These are phyloP conservation scores for Narcine bancroftii DNA, from an alignment of 2,113 vertebrate genomes.

Conservation along the genomic window DNA sequence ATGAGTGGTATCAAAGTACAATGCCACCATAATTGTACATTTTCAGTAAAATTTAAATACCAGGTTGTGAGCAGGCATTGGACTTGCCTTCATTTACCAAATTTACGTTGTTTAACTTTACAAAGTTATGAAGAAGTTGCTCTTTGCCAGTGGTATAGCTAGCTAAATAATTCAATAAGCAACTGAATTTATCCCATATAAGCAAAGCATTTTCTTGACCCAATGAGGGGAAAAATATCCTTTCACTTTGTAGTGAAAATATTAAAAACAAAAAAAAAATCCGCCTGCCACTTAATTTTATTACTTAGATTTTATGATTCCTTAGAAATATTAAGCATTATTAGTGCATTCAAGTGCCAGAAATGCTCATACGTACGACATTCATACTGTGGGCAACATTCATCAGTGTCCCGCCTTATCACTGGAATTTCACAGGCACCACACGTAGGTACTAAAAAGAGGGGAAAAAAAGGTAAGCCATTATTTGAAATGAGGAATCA, in stretches of 20 bases:
- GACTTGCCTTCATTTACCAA: not conserved
- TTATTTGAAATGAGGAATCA: not conserved
- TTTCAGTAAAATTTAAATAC: not conserved
- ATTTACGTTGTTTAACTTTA: not conserved
- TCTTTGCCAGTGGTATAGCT: not conserved
- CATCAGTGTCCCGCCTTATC: constrained; percentile 54
- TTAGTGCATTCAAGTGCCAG: constrained; percentile 34
- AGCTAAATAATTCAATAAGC: not conserved
- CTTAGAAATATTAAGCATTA: not conserved
- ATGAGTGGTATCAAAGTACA: not conserved
- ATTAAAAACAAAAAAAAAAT: too few species aligned
- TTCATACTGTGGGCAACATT: constrained; percentile 78
- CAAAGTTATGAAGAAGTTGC: not conserved
- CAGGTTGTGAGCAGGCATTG: not conserved
- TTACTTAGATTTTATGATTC: not conserved
- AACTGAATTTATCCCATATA: not conserved
- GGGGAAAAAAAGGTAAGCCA: not conserved
- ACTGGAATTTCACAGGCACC: constrained; percentile 71
- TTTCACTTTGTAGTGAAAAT: not conserved
- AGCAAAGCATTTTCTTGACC: not conserved
- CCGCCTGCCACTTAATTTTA: not conserved
- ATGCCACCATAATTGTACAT: not conserved
- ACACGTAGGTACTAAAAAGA: constrained; percentile 63
- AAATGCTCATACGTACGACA: constrained; percentile 67
- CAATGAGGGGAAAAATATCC: not conserved